Percentiles rank a stretch among this genome's conserved stretches.
phyloP scores from a whole-genome alignment of 2,888 invertebrate species.

The Cephonodes hylas region DNA sequence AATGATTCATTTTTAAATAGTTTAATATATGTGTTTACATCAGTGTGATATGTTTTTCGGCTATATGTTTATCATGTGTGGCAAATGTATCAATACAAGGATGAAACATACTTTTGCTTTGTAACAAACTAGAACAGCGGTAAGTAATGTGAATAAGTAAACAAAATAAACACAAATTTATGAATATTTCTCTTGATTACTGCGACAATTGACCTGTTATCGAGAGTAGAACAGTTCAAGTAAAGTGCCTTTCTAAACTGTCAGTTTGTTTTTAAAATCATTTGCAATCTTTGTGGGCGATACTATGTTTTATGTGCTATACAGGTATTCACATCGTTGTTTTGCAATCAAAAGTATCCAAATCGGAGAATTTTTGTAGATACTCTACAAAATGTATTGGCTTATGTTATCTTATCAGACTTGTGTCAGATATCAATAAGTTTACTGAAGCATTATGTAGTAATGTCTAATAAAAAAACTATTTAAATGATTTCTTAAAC shows the following conservation, averaged over 20 bases:
- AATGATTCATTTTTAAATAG: constrained; percentile 32
- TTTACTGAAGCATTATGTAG: constrained; percentile 27
- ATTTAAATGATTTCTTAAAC: neutral
- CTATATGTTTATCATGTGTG: constrained; percentile 64
- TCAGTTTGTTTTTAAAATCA: constrained; percentile 47
- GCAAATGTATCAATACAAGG: constrained; percentile 69
- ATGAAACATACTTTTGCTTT: constrained; percentile 74
- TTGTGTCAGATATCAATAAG: constrained; percentile 34
- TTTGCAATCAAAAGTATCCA: constrained; percentile 9
- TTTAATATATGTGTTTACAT: constrained; percentile 24
- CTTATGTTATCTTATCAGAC: constrained; percentile 44
- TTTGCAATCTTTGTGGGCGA: constrained; percentile 22
- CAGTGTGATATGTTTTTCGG: constrained; percentile 32
- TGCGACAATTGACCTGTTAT: constrained; percentile 35
- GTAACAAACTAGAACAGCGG: constrained; percentile 63
- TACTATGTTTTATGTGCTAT: constrained; percentile 13
- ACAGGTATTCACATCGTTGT: constrained; percentile 8
- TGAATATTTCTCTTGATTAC: constrained; percentile 29
- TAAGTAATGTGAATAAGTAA: constrained; percentile 53
- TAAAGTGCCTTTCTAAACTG: constrained; percentile 65
- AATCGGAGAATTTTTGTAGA: constrained; percentile 1
- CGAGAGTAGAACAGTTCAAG: constrained; percentile 35
- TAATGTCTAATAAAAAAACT: constrained; percentile 9
- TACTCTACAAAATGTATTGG: constrained; percentile 15
- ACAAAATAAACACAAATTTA: constrained; percentile 33